A percentile compares a stretch with the other conserved stretches of the same genome.
Evolutionary conservation across 30 jellyfish, hydroid and myxozoan species (phyloP).

Genomic region (Pelagia noctiluca): DNA sequence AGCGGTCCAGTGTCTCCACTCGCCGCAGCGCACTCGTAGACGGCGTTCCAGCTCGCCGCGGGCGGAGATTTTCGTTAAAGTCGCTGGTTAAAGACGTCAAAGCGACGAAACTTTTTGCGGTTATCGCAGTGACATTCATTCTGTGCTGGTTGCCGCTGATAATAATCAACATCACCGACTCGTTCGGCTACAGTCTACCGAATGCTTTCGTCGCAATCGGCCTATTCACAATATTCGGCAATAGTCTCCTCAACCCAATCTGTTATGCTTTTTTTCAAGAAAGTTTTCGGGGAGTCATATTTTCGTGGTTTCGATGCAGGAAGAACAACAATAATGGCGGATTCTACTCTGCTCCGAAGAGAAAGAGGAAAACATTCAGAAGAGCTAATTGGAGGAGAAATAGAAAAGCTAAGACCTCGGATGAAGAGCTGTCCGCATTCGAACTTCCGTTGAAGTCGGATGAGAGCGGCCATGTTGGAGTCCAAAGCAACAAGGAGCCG

Average conservation of each 20-base stretch:
- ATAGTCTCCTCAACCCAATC: conserved; percentile 74
- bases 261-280: conserved; percentile 76
- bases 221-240: conserved; percentile 67
- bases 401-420: too few relatives aligned
- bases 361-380: too few relatives aligned
- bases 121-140: conserved; percentile 48
- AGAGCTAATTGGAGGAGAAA: too few relatives aligned
- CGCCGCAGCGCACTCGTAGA: too few relatives aligned
- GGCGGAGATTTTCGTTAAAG: conserved; percentile 63
- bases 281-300: conserved; percentile 49
- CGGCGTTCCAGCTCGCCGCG: conserved; percentile 15
- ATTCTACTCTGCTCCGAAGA: neutral
- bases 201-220: conserved; percentile 42
- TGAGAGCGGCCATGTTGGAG: too few relatives aligned
- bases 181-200: conserved; percentile 17
- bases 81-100: conserved; percentile 76
- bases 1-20: conserved; percentile 1
- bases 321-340: too few relatives aligned
- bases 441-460: too few relatives aligned
- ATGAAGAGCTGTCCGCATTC: too few relatives aligned
- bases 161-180: conserved; percentile 58
- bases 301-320: conserved; percentile 17
- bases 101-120: conserved; percentile 79
- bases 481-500: too few relatives aligned
- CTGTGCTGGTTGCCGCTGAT: conserved; percentile 80